Base-by-base conservation (phyloP, 64 coral and sea anemone genomes). In the Pocillopora damicornis region DNA sequence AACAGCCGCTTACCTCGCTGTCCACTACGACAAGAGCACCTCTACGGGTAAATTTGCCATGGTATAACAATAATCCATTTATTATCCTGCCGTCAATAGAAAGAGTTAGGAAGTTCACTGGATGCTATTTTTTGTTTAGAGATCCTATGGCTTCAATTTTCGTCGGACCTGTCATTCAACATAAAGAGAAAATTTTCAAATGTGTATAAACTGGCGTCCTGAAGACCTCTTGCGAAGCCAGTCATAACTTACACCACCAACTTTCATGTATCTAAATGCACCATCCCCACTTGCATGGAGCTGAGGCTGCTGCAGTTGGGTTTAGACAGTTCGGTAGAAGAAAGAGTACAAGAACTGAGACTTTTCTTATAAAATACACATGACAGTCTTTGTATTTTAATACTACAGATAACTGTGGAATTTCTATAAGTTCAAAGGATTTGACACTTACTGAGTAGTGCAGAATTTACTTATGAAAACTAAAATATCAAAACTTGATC, bases 21-120 rank as follows among this genome's bases (percentile, higher is more conserved):
- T 51, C 15, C 37, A 76, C 75, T 13, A 76, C 75, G 35, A 11
- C 35, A 74, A 74, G 72, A 12, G 45, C 74, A 1, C 9, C 74
- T 76, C 35, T 1, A 42, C 35, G 35, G 74, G 36, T 11, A 76
- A 76, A 15, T 34, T 76, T 37, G 35, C 73, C 86, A 61, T 87
- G 86, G 86, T 60, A 78, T 35, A 88, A 77, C 60, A 87, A 16
- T 63, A 88, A 88, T 37, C 86, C 60, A 45, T 88, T 88, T 77
- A 34, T 65, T 66, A 77, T 78, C 37, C 73, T 88, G 35, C 75
- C 59, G 58, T 63, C 78, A 77, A 62, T 35, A 26, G 15, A 30
- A 30, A 88, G 30, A 13, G 86, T 90, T 7, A 90, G 83, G 61
- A 90, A 90, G 18, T 90, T n/a, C 59, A 76, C 78, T 36, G 88